Base-by-base conservation (phyloP, 2,797 vertebrate species). In the Sebastes oblongus region DNA sequence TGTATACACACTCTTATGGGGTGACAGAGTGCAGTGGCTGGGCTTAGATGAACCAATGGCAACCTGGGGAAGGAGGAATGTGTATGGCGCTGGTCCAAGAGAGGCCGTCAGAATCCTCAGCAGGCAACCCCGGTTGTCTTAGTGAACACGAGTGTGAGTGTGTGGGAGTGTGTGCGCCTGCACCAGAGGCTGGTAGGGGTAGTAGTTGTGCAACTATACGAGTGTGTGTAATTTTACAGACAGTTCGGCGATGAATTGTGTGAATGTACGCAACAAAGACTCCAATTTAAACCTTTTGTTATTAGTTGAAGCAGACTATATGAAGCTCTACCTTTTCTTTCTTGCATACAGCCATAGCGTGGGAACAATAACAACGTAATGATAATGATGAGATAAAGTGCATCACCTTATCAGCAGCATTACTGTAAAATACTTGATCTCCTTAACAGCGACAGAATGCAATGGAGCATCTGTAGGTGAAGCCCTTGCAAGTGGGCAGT, bases 41-140 rank as follows among this genome's bases (percentile, higher is more conserved):
- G 93, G 95, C 95, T 95, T 89, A 94, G 94, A 95, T 95, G 94
- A 95, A 95, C 95, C 94, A 95, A 95, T 91, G 89, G 93, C 94
- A 95, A 95, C 94, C 94, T 95, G 93, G 94, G 92, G 94, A 94
- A 93, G 92, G 89, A 95, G 92, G 94, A 96, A 96, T 96, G 95
- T 92, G 75, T 86, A 92, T 96, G 95, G 96, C 94, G 62, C 81
- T 50, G 7, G 76, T 94, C 93, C 95, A 95, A 94, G 84, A 94
- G 86, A 92, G 91, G 92, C 95, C 92, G 91, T 93, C 91, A 92
- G 92, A 94, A 91, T 93, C 93, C 92, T 94, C 95, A 94, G 94
- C 93, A 92, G 91, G 93, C 94, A 90, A 91, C 86, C 92, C 88
- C 66, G 89, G 95, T 95, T 95, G 95, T 95, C 95, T 95, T 93